Base-by-base conservation (phyloP, 2,888 invertebrate species). In the Ametastegia equiseti region DNA sequence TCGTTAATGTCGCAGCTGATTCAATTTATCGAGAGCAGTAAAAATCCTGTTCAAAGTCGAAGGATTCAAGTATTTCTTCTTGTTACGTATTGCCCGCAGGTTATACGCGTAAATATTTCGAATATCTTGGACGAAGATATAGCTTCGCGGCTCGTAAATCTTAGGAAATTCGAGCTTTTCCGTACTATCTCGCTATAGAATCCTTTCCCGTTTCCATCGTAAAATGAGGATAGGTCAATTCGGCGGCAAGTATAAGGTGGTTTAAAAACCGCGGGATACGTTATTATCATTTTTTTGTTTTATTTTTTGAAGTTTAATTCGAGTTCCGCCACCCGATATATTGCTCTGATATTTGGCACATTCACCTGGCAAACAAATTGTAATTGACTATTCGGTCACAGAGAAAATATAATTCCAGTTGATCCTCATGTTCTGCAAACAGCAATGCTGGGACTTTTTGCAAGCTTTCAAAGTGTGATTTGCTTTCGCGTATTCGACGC, bases 181-280 rank as follows among this genome's bases (percentile, higher is more conserved):
- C 33, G n/a, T n/a, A 73, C 50, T 73, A 73, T 73, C 73, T 73
- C 54, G 50, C n/a, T 71, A 42, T 33, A 47, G 73, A 27, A 73
- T 50, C 73, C 73, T 73, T 30, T 50, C 19, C 33, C 73, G 11
- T 33, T 73, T 11, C 73, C n/a, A 33, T 73, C 50, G 73, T 73
- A 50, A 73, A 50, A 73, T 15, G 19, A 73, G 19, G 30, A 73
- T 71, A 50, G 73, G 42, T 50, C 50, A 73, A 73, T 47, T 50
- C 50, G 11, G n/a, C n/a, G 50, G 7, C 23, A n/a, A 36, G 19
- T 71, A 27, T 67, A 36, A 42, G 45, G 33, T 73, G 73, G 30
- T 73, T 19, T 13, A 15, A 45, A 71, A 45, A 27, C 69, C 23
- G 23, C 45, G 36, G 39, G 2, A 65, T 36, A 36, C 11, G 19